Base-by-base conservation (phyloP, 2,797 vertebrate genomes). In the Hemitrygon akajei region DNA sequence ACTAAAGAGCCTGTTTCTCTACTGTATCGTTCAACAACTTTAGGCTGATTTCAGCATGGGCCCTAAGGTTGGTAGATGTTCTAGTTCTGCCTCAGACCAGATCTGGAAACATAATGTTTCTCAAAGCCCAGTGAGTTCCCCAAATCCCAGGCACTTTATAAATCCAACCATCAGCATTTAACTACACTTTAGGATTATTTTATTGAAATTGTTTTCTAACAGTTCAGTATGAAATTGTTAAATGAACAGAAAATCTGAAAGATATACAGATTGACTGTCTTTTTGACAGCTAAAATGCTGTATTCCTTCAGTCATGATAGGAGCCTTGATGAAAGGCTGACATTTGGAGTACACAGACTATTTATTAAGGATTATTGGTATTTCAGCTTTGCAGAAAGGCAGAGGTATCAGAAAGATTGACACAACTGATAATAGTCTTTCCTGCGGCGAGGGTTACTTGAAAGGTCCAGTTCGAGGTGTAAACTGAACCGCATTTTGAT, bases 341-440 rank as follows among this genome's bases (percentile, higher is more conserved):
- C 86, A 89, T 89, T 89, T 89, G 66, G n/a, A 89, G 16, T 69
- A 37, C n/a, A 9, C n/a, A 3, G 37, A n/a, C 0, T 66, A 66
- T 89, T 89, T 69, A 89, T 89, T 66, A 89, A 89, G 60, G 60
- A 66, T 89, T 63, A 89, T 63, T 66, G 86, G 60, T 66, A 69
- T 69, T 89, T 66, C 60, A 18, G 16, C 16, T 69, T 89, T 89
- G 60, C 86, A 89, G 86, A 89, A 66, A 89, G 60, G 86, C 27
- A 34, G 60, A 60, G n/a, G 34, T 60, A n/a, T 89, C 86, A 89
- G 66, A 69, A 34, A 89, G 86, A 89, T 89, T 66, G 27, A 89
- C 63, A 66, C 18, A 69, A 89, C 37, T 89, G 84, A 63, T 87
- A 87, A 63, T 34, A 66, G 84, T 34, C 16, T 89, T 89, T 89